Base-by-base conservation (phyloP, 2,797 vertebrate genomes). In the Trematocara caparti region DNA sequence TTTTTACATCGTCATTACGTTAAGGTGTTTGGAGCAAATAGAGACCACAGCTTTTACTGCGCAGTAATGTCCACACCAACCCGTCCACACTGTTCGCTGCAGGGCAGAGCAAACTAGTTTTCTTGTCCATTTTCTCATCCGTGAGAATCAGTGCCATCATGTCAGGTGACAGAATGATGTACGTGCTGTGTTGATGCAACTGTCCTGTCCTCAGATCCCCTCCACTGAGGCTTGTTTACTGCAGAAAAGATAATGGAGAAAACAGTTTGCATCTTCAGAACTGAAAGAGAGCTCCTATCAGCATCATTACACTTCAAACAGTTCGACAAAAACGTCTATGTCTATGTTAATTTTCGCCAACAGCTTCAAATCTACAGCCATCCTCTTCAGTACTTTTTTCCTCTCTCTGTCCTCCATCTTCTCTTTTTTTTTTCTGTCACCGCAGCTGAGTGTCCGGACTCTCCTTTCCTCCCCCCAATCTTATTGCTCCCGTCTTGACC, bases 111-210 rank as follows among this genome's bases (percentile, higher is more conserved):
- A 83, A 88, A 88, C 73, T 77, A 8, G 30, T 84, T 90, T 87
- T 85, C 79, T 80, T 76, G 79, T 89, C 76, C 72, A 78, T 84
- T 90, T 86, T 85, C 76, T 88, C 59, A 21, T 75, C 85, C 6
- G 17, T 72, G 55, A 82, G 76, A 90, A 93, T 91, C 90, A 77
- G 88, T 76, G 85, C 40, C 92, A 83, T 89, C 88, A 85, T 81
- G 90, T 91, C 85, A 86, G 78, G 66, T 86, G 92, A 91, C 90
- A 92, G 88, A 86, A 87, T 92, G 91, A 92, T 92, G 78, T 72
- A 90, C 78, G 78, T 50, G 53, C 77, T 82, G 81, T 66, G 84
- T 86, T 78, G 91, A 86, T 85, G 86, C 73, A 24, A 78, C 79
- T 80, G 83, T 85, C 73, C 71, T 90, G 83, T 91, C 91, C 88